Percentiles rank a stretch among this genome's conserved stretches.
Evolutionary conservation across 2,888 invertebrate genomes (phyloP).

Genomic region (Lissonota sp.): DNA sequence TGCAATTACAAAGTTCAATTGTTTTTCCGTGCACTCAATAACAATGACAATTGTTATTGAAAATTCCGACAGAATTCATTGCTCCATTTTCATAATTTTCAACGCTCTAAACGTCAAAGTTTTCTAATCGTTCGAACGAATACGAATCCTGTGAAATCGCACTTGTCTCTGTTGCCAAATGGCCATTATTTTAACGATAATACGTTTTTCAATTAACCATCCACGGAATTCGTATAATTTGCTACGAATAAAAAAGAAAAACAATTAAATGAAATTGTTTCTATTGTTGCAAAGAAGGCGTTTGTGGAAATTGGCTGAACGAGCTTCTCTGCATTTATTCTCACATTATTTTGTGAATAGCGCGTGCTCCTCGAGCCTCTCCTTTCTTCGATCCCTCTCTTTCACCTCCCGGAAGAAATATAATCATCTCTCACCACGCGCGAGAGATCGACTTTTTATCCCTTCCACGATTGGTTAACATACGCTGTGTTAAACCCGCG

Average conservation of each 20-base stretch:
- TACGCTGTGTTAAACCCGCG: conserved; percentile 53
- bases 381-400: conserved; percentile 12
- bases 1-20: no score
- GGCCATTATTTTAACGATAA: conserved; percentile 26
- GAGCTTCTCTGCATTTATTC: conserved; percentile 13
- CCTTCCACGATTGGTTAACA: not conserved
- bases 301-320: not conserved
- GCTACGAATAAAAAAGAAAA: conserved; percentile 10
- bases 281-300: conserved; percentile 9
- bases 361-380: conserved; percentile 20
- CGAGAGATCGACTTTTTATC: conserved; percentile 1
- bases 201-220: conserved; percentile 7
- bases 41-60: no score
- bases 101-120: no score
- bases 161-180: not conserved
- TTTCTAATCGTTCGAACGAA: not conserved
- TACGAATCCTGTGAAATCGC: not conserved
- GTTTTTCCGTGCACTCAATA: no score
- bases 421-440: not conserved
- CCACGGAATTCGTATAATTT: not conserved
- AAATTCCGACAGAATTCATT: not conserved
- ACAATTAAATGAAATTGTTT: not conserved
- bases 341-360: conserved; percentile 2
- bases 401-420: conserved; percentile 15
- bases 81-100: not conserved